These are phyloP conservation scores for Euclidia mi DNA, from an alignment of 2,888 invertebrate species.

Conservation along the genomic window DNA sequence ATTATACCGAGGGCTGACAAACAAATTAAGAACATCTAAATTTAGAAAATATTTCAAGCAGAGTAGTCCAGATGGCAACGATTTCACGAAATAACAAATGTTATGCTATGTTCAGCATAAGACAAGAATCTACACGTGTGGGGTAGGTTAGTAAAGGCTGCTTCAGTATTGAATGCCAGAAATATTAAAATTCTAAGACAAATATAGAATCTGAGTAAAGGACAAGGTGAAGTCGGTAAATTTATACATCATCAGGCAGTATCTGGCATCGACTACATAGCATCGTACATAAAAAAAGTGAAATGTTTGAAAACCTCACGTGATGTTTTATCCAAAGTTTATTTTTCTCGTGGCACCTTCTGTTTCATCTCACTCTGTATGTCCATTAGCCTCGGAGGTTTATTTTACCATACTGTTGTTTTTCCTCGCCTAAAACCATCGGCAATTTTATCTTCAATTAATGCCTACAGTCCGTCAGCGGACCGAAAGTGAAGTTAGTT, in stretches of 20 bases:
- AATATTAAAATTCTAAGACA: no score
- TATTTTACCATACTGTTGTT: conserved; percentile 73
- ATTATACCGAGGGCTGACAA: no score
- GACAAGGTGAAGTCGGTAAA: no score
- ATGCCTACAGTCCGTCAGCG: conserved; percentile 27
- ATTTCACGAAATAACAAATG: no score
- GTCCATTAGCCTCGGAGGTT: conserved; percentile 87
- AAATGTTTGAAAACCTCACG: conserved; percentile 62
- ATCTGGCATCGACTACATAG: neutral
- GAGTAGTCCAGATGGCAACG: no score
- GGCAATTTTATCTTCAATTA: conserved; percentile 55
- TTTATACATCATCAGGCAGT: neutral
- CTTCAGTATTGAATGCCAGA: no score
- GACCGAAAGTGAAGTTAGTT: neutral
- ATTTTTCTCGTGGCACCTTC: conserved; percentile 80
- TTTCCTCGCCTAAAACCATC: conserved; percentile 56
- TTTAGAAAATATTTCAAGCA: no score
- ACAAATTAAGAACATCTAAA: no score
- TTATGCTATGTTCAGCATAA: no score
- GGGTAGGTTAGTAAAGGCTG: no score
- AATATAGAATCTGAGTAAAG: no score
- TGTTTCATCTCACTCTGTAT: conserved; percentile 87
- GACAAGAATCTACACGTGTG: no score
- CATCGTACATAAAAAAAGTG: conserved; percentile 48
- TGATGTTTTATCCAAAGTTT: conserved; percentile 63